Evolutionary conservation across 2,797 vertebrate species (phyloP).

Genomic region (Clamator glandarius): DNA sequence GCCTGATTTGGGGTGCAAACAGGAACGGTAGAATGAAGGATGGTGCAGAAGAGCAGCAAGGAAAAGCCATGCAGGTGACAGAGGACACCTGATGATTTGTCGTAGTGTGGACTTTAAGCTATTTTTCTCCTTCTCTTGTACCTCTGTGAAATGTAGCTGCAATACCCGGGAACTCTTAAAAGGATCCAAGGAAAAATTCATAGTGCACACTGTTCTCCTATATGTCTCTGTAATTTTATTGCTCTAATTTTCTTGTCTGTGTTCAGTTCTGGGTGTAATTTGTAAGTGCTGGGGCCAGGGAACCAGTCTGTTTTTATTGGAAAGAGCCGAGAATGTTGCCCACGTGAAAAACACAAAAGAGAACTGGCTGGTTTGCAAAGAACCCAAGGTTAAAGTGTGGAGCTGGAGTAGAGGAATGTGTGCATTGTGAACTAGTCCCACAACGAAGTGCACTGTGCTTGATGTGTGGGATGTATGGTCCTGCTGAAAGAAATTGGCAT

Average conservation of each 20-base stretch:
- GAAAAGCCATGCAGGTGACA: not conserved
- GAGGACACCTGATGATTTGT: not conserved
- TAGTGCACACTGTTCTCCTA: accelerated
- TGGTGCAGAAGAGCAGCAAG: not conserved
- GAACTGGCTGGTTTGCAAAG: not conserved
- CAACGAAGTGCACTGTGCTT: accelerated
- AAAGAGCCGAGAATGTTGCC: not conserved
- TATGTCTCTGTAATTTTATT: not conserved
- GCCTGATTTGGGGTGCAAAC: not conserved
- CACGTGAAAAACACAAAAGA: not conserved
- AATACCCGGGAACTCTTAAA: not conserved
- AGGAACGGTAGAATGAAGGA: not conserved
- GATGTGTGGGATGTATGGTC: too few species aligned
- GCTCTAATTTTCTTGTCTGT: not conserved
- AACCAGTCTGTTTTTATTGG: not conserved
- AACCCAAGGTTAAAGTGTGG: not conserved
- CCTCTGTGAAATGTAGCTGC: not conserved
- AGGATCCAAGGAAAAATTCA: not conserved
- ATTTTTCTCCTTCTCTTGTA: not conserved
- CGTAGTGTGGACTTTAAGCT: accelerated
- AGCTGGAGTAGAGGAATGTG: not conserved
- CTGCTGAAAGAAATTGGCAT: not conserved
- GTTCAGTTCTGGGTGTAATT: not conserved
- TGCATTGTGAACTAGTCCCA: not conserved
- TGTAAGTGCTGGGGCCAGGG: not conserved